Base-by-base conservation (phyloP, 2,113 vertebrate genomes). In the Petroica traversi region DNA sequence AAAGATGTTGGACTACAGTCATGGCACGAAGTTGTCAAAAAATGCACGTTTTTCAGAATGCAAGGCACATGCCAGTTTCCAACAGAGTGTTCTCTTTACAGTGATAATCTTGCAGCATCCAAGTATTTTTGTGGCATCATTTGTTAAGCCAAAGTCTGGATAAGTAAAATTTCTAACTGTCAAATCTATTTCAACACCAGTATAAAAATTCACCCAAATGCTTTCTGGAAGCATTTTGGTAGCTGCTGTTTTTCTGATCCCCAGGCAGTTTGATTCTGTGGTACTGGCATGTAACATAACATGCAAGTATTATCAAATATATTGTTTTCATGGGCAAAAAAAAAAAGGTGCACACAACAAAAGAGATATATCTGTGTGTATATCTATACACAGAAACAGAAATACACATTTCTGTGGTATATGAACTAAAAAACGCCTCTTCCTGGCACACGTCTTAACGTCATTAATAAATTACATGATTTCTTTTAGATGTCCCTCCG, bases 401-500 rank as follows among this genome's bases (percentile, higher is more conserved):
- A 55, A 26, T 9, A 16, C 0, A 11, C 29, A 29, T 41, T 34
- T 54, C 22, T 43, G 14, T 74, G 25, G 12, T 8, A 14, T 1
- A 8, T 18, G 13, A 62, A 69, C 18, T n/a, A 10, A 78, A 28
- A 84, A 45, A n/a, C 2, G 2, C 5, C 29, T 33, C 24, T 62
- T 62, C 25, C 38, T 38, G 33, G 16, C 28, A 1, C 46, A 2
- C 3, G 0, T 69, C 38, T 8, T 40, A 4, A 19, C 0, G 3
- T 34, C 51, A 6, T 4, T 83, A 74, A 84, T 38, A 3, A n/a
- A 54, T 51, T 4, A 5, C 2, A 0, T 33, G 4, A 14, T 77
- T 68, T 95, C 26, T 63, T 92, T 49, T 49, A 98, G 98, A 98
- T 67, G 92, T 96, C 28, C 98, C 98, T 63, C 68, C 81, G 0